A percentile compares a stretch with the other conserved stretches of the same genome.
phyloP scores from a whole-genome alignment of 2,113 vertebrate species.

The Carlito syrichta region DNA sequence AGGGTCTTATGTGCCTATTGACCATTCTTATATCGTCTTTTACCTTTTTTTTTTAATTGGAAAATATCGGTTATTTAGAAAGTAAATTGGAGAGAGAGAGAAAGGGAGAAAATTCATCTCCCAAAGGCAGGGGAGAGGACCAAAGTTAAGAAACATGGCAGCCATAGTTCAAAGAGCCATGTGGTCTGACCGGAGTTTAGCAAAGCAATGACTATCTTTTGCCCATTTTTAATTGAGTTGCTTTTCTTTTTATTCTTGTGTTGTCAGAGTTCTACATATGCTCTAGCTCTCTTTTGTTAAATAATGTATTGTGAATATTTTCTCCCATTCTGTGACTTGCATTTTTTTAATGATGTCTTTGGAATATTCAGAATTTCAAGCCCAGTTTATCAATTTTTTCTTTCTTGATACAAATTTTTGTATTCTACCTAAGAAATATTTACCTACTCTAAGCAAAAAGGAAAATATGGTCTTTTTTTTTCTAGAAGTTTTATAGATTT shows the following conservation, averaged over 20 bases:
- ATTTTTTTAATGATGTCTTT: not conserved
- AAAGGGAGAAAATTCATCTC: no score
- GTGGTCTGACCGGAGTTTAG: no score
- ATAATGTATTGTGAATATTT: not conserved
- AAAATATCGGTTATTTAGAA: no score
- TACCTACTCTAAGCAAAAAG: not conserved
- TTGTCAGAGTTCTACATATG: not conserved
- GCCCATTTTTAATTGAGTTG: not conserved
- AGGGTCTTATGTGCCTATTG: not conserved
- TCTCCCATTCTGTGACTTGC: not conserved
- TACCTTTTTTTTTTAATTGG: no score
- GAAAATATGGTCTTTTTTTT: not conserved
- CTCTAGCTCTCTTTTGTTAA: not conserved
- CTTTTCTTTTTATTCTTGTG: not conserved
- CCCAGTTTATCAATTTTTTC: not conserved
- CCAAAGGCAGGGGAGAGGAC: no score
- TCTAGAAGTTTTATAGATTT: not conserved
- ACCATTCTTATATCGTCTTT: not conserved
- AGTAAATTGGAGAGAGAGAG: no score
- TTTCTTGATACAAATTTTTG: not conserved
- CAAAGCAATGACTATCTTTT: no score
- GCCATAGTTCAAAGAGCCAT: no score
- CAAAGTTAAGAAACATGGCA: no score
- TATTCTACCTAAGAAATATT: not conserved
- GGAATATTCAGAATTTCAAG: not conserved